Conservation (phyloP, 2,797 vertebrate species). For the Steatocranus sp. region DNA sequence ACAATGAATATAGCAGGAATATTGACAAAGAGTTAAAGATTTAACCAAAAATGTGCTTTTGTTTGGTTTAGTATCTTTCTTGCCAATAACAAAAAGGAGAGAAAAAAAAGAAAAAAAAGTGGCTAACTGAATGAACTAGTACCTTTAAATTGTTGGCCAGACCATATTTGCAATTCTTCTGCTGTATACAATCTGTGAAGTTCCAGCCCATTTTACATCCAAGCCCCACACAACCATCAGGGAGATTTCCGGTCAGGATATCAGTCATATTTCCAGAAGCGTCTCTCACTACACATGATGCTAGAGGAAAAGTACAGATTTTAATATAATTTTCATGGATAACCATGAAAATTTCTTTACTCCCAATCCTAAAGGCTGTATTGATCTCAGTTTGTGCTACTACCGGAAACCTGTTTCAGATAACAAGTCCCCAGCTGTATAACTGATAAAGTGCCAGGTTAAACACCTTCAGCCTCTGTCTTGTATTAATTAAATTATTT, state of each 20-base stretch:
- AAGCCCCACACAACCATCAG: conserved; percentile 52
- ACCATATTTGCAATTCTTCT: conserved; percentile 54
- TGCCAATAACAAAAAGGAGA: not conserved
- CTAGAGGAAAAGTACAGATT: conserved; percentile 13
- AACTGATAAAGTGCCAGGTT: not conserved
- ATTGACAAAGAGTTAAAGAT: not conserved
- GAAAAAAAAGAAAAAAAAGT: not conserved
- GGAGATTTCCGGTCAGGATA: conserved; percentile 52
- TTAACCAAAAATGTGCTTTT: not conserved
- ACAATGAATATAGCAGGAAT: not conserved
- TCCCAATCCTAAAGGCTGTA: not conserved
- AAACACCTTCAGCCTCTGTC: not conserved
- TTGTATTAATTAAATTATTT: not conserved
- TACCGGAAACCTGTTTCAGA: accelerated
- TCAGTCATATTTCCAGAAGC: conserved; percentile 71
- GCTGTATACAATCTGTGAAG: conserved; percentile 67
- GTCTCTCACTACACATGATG: conserved; percentile 64
- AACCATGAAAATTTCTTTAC: not conserved
- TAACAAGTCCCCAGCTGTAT: not conserved
- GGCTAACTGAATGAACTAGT: not conserved
- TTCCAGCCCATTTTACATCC: conserved; percentile 74
- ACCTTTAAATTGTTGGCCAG: conserved; percentile 72
- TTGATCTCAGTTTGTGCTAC: not conserved
- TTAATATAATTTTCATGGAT: not conserved
- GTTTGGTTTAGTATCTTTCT: not conserved